These are phyloP conservation scores for Paedocypris sp. DNA, from an alignment of 2,113 vertebrate species.

Conservation along the genomic window DNA sequence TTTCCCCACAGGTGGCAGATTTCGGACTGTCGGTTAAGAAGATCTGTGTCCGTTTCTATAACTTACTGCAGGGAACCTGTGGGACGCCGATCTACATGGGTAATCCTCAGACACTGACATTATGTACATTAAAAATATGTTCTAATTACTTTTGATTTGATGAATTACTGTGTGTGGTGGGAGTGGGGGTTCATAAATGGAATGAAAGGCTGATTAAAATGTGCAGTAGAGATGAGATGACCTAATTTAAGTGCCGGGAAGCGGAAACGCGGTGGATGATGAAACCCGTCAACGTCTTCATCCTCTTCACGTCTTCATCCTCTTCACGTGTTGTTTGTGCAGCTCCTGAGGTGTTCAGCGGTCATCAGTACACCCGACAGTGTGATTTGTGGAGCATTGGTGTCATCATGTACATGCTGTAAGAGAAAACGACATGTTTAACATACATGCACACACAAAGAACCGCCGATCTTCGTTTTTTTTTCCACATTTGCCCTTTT, in stretches of 20 bases:
- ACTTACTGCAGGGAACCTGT: conserved; percentile 68
- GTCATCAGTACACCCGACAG: conserved; percentile 75
- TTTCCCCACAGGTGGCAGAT: conserved; percentile 66
- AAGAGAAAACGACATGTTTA: conserved; percentile 44
- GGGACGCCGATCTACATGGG: conserved; percentile 77
- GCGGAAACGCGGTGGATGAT: background rate
- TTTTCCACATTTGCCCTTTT: too few relatives aligned
- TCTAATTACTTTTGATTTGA: conserved; percentile 11
- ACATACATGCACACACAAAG: background rate
- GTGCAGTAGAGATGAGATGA: conserved; percentile 16
- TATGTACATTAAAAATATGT: background rate
- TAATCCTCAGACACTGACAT: conserved; percentile 41
- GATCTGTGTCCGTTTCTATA: conserved; percentile 62
- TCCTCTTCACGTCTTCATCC: conserved; percentile 13
- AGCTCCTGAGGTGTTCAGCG: conserved; percentile 83
- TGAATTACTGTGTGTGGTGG: conserved; percentile 8
- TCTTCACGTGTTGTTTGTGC: conserved; percentile 54
- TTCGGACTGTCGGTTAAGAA: conserved; percentile 75
- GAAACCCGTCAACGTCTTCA: conserved; percentile 11
- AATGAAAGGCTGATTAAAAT: conserved; percentile 30
- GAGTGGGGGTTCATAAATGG: conserved; percentile 26
- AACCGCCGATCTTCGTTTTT: too few relatives aligned
- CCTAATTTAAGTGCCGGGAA: conserved; percentile 22
- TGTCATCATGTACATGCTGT: conserved; percentile 87
- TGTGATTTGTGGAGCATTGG: conserved; percentile 85